A percentile compares a stretch with the other conserved stretches of the same genome.
Conservation (phyloP, 2,888 invertebrate species). For the Euspilapteryx auroguttella region DNA sequence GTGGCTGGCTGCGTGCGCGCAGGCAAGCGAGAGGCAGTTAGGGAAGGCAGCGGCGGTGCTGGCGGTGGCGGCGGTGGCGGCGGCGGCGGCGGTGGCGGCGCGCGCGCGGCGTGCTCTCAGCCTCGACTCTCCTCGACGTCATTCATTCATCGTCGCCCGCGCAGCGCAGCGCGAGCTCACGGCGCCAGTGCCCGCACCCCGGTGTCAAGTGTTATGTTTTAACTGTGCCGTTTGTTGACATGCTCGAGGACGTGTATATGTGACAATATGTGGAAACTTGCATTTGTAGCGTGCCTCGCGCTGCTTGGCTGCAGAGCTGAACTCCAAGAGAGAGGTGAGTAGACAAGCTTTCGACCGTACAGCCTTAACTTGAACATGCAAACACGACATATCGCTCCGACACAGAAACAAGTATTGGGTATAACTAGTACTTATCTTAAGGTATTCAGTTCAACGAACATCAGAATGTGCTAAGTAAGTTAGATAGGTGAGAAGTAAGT, state of each 20-base stretch:
- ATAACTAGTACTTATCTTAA: no score
- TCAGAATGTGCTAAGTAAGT: no score
- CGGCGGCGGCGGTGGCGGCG: background rate
- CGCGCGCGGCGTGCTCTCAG: slow-evolving; percentile 19
- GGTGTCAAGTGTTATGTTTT: no score
- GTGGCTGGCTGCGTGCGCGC: background rate
- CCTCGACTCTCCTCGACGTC: slow-evolving; percentile 10
- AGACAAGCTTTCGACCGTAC: no score
- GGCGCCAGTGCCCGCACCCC: no score
- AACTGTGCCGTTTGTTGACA: slow-evolving; percentile 6
- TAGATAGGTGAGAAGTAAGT: no score
- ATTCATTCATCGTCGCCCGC: no score
- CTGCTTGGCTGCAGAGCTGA: slow-evolving; percentile 23
- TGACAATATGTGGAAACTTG: slow-evolving; percentile 31
- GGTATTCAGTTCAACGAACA: no score
- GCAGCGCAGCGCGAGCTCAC: no score
- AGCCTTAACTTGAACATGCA: no score
- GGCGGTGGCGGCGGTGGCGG: background rate
- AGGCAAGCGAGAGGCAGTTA: background rate
- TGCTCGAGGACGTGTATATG: slow-evolving; percentile 18
- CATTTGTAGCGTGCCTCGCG: slow-evolving; percentile 16
- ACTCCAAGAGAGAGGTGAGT: slow-evolving; percentile 43
- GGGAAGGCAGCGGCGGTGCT: background rate
- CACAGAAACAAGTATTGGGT: no score
- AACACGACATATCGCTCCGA: no score